Evolutionary conservation across 2,113 vertebrate species (phyloP).

Genomic region (Garra rufa): DNA sequence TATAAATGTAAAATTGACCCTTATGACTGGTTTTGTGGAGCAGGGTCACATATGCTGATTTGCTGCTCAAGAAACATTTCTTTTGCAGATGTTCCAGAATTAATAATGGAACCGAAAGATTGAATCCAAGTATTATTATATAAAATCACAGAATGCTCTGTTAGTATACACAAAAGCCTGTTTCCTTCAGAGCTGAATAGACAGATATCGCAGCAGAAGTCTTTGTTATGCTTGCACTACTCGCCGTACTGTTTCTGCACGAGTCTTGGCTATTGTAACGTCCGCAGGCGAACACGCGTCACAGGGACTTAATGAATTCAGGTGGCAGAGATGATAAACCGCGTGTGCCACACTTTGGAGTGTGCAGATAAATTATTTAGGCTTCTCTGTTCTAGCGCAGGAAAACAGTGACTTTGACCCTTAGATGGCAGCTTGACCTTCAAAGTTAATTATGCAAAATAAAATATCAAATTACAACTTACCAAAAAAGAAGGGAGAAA

Average conservation of each 20-base stretch:
- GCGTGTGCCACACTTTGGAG: conserved; percentile 38
- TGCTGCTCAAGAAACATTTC: no score
- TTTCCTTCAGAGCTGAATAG: conserved; percentile 44
- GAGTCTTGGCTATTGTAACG: conserved; percentile 54
- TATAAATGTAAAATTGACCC: no score
- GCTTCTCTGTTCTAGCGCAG: conserved; percentile 45
- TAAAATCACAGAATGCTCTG: no score
- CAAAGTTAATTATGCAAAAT: conserved; percentile 70
- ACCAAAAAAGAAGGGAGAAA: neutral
- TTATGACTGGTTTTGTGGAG: no score
- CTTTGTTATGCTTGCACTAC: conserved; percentile 52
- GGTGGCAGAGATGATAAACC: conserved; percentile 63
- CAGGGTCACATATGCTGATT: no score
- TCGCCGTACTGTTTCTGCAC: conserved; percentile 36
- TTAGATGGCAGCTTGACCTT: conserved; percentile 70
- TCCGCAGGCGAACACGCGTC: conserved; percentile 51
- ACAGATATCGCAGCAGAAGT: conserved; percentile 56
- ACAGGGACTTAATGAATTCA: conserved; percentile 65
- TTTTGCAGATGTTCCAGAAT: no score
- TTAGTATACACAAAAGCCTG: no score
- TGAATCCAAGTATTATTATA: no score
- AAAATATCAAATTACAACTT: neutral
- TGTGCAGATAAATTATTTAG: conserved; percentile 65
- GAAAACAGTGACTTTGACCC: conserved; percentile 63
- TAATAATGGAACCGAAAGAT: no score